These are phyloP conservation scores for Drosophila anomelani DNA, from an alignment of 2,888 invertebrate genomes.

Conservation along the genomic window DNA sequence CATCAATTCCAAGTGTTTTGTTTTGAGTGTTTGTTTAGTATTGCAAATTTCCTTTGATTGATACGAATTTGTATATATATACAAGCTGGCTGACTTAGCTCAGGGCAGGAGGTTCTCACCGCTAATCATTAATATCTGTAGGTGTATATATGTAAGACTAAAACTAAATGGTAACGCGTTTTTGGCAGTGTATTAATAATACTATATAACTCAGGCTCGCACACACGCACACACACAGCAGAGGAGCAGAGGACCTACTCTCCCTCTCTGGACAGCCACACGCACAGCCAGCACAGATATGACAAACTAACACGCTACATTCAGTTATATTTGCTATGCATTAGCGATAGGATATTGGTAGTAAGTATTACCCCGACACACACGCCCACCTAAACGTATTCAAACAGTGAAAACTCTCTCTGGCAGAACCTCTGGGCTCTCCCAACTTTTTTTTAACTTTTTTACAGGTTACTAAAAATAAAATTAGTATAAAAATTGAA, in stretches of 20 bases:
- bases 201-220: conserved; percentile 54
- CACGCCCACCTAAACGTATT: conserved; percentile 17
- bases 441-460: neutral
- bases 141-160: conserved; percentile 36
- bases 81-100: conserved; percentile 58
- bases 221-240: conserved; percentile 4
- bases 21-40: conserved; percentile 27
- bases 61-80: conserved; percentile 25
- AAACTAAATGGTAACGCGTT: conserved; percentile 52
- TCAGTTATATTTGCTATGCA: conserved; percentile 69
- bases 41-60: conserved; percentile 41
- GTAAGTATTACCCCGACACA: conserved; percentile 23
- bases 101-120: conserved; percentile 32
- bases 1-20: conserved; percentile 50
- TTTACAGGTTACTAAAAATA: neutral
- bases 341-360: conserved; percentile 61
- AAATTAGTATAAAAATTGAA: no score
- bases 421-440: neutral
- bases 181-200: conserved; percentile 75
- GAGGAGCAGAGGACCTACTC: conserved; percentile 10
- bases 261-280: conserved; percentile 53
- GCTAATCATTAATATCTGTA: conserved; percentile 37
- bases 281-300: conserved; percentile 68
- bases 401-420: conserved; percentile 19
- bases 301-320: conserved; percentile 73